Evolutionary conservation across 2,888 invertebrate genomes (phyloP), one percentile per base, ranked within the genome.

Genomic region (Drosophila conformis): DNA sequence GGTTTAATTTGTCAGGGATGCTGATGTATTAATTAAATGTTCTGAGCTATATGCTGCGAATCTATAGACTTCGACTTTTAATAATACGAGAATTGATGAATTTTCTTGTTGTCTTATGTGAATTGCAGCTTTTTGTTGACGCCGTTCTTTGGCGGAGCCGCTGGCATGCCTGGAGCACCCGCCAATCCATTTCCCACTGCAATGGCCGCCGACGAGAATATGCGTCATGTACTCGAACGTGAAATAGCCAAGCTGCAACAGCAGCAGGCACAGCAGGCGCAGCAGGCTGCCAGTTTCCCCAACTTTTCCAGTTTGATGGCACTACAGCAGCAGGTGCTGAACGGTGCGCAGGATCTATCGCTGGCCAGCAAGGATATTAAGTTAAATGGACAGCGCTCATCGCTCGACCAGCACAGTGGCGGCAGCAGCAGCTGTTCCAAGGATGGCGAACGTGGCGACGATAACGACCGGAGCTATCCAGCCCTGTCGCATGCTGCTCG

Each of bases 221-320:
- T 98, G 90, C 95, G 98, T 49, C 94, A 98, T 94, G 97, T 98
- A 15, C 93, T 98, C 52, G 98, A 98, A 91, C 96, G 98, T 77
- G 99, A 99, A 93, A 95, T 99, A 76, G 96, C 97, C 90, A 98
- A 98, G 93, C 94, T 99, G 80, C 98, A 93, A 66, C 98, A 93
- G 73, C 95, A 90, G 31, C 90, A 91, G 35, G 91, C 90, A 49
- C 88, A 83, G 18, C 80, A 78, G 29, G 62, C 64, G 13, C 85
- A 83, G 11, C 85, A 83, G 54, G 88, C 80, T 21, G 74, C 90
- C 38, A 95, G 90, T 72, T 93, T 94, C 63, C 94, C 94, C 56
- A 94, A 94, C 73, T 91, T 94, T 70, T 95, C 96, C 56, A 95
- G 95, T 59, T 94, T 97, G 54, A 94, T 97, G 84, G 97, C 97